A percentile compares a stretch with the other conserved stretches of the same genome.
Evolutionary conservation across 2,113 vertebrate genomes (phyloP).

Genomic region (Colinus virginianus): DNA sequence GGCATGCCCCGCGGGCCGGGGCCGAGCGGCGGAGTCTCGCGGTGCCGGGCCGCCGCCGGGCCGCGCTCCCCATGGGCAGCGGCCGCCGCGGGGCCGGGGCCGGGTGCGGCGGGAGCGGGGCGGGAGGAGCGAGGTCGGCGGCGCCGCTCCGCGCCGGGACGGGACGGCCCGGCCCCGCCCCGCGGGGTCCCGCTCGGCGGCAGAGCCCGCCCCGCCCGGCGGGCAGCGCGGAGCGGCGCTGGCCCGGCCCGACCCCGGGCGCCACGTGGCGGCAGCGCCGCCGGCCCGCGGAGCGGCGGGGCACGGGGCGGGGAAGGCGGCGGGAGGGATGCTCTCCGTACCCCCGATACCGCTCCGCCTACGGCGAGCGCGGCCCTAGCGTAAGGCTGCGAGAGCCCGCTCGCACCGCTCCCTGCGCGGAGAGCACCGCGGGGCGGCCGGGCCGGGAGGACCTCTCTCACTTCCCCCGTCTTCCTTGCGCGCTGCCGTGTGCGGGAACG

Average conservation of each 20-base stretch:
- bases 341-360: no score
- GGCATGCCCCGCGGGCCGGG: conserved; percentile 26
- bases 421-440: rapidly evolving
- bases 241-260: not conserved
- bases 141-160: not conserved
- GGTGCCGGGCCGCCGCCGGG: not conserved
- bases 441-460: not conserved
- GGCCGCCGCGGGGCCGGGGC: not conserved
- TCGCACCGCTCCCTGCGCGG: no score
- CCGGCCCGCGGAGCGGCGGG: no score
- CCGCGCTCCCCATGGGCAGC: not conserved
- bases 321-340: not conserved
- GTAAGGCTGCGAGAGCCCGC: no score
- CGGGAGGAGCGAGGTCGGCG: not conserved
- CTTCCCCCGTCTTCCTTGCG: not conserved
- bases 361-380: no score
- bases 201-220: not conserved
- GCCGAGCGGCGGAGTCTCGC: not conserved
- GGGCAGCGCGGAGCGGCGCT: not conserved
- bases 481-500: not conserved
- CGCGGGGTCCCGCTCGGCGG: not conserved
- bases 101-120: not conserved
- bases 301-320: no score
- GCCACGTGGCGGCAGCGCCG: conserved; percentile 24
- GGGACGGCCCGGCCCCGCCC: not conserved